A percentile compares a stretch with the other conserved stretches of the same genome.
Conservation (phyloP, 2,113 vertebrate genomes). For the Holacanthus passer region DNA sequence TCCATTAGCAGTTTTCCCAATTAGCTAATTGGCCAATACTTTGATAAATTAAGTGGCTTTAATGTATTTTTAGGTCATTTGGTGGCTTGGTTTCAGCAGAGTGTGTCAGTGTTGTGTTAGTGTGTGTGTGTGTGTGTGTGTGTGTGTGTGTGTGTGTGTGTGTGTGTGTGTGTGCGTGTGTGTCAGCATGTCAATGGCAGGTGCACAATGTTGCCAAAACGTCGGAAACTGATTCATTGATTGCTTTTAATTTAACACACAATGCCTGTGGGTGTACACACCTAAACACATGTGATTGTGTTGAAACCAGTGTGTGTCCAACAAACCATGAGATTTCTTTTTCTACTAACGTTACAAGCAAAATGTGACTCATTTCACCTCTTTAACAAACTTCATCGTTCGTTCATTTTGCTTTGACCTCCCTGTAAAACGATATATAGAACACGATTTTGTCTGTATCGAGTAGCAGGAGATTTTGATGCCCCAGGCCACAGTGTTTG, state of each 20-base stretch:
- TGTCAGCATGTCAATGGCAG: not conserved
- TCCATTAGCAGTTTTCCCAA: constrained; percentile 22
- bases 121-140: not conserved
- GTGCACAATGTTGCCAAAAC: constrained; percentile 24
- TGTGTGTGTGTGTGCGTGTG: not conserved
- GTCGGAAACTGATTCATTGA: constrained; percentile 28
- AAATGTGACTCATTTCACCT: not conserved
- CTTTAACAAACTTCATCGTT: not conserved
- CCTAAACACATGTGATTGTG: not conserved
- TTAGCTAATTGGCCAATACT: constrained; percentile 46
- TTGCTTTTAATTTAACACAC: constrained; percentile 32
- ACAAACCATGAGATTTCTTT: not conserved
- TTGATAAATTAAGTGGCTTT: constrained; percentile 44
- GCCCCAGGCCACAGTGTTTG: constrained; percentile 10
- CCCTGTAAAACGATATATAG: not conserved
- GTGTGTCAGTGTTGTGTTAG: not conserved
- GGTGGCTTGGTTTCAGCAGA: not conserved
- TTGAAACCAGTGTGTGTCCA: not conserved
- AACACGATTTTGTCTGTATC: not conserved
- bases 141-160: not conserved
- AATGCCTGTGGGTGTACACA: not conserved
- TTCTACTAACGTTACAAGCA: not conserved
- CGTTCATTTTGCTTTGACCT: not conserved
- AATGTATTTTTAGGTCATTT: constrained; percentile 23
- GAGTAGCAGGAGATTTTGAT: not conserved